phyloP scores from a whole-genome alignment of 1,140 invertebrate genomes.

The Gryon sp. region DNA sequence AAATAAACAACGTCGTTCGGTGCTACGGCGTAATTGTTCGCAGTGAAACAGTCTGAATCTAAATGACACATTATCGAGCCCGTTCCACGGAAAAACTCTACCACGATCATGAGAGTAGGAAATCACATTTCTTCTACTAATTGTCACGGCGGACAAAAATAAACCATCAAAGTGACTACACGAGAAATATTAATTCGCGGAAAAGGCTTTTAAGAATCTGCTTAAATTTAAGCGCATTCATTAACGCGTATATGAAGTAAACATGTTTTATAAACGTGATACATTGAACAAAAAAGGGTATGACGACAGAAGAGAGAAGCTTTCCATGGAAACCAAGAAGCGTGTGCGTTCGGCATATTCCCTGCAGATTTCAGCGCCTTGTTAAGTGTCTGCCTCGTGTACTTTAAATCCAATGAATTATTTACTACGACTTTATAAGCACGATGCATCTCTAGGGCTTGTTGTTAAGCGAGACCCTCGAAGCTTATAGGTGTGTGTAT shows the following conservation, averaged over 20 bases:
- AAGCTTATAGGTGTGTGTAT: constrained; percentile 36
- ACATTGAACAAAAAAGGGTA: no score
- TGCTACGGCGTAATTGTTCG: constrained; percentile 30
- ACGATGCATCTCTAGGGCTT: constrained; percentile 69
- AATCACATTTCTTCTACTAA: constrained; percentile 29
- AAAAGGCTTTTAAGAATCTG: constrained; percentile 21
- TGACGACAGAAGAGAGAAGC: constrained; percentile 50
- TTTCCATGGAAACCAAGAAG: constrained; percentile 53
- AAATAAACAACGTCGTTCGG: constrained; percentile 45
- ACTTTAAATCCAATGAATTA: constrained; percentile 70
- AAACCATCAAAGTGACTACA: constrained; percentile 24
- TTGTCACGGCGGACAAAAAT: constrained; percentile 23
- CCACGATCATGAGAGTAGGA: constrained; percentile 36
- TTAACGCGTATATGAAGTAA: constrained; percentile 4
- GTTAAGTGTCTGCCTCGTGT: constrained; percentile 60
- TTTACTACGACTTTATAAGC: constrained; percentile 68
- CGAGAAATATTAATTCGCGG: constrained; percentile 43
- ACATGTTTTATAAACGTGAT: constrained; percentile 66
- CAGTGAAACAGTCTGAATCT: constrained; percentile 21
- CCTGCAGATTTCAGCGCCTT: constrained; percentile 44
- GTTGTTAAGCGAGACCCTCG: constrained; percentile 53
- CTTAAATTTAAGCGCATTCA: constrained; percentile 22
- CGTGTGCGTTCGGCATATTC: constrained; percentile 28
- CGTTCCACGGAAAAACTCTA: constrained; percentile 34
- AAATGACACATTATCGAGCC: constrained; percentile 45